Percentiles rank a stretch among this genome's conserved stretches.
Evolutionary conservation across 2,888 invertebrate genomes (phyloP).

Genomic region (Ophioninae sp.): DNA sequence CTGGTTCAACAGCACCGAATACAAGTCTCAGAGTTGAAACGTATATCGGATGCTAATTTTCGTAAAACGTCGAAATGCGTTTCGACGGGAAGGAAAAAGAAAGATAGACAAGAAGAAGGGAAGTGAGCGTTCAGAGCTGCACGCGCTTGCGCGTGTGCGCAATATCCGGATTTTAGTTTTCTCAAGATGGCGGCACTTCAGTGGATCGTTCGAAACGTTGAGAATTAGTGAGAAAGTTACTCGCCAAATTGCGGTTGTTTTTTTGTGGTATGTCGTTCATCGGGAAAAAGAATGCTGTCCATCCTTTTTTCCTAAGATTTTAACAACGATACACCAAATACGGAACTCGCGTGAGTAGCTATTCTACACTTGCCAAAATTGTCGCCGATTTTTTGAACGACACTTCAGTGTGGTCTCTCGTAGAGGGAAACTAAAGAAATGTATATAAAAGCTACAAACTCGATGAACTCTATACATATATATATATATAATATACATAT

Average conservation of each 20-base stretch:
- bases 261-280: too few relatives aligned
- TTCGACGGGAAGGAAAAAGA: conserved; percentile 15
- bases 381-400: not conserved
- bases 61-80: conserved; percentile 45
- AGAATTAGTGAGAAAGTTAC: not conserved
- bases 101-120: conserved; percentile 2
- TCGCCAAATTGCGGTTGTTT: not conserved
- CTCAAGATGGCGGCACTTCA: not conserved
- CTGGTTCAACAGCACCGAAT: conserved; percentile 26
- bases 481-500: conserved; percentile 38
- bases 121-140: not conserved
- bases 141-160: conserved; percentile 1
- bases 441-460: conserved; percentile 57
- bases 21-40: conserved; percentile 46
- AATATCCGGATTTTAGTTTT: not conserved
- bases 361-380: not conserved
- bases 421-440: not conserved
- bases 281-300: not conserved
- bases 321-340: not conserved
- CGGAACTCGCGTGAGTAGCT: not conserved
- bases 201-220: not conserved
- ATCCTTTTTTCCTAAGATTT: not conserved
- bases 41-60: conserved; percentile 58
- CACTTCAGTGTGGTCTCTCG: not conserved
- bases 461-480: conserved; percentile 41